phyloP scores from a whole-genome alignment of 2,113 vertebrate genomes.

The Odontophorus gujanensis region DNA sequence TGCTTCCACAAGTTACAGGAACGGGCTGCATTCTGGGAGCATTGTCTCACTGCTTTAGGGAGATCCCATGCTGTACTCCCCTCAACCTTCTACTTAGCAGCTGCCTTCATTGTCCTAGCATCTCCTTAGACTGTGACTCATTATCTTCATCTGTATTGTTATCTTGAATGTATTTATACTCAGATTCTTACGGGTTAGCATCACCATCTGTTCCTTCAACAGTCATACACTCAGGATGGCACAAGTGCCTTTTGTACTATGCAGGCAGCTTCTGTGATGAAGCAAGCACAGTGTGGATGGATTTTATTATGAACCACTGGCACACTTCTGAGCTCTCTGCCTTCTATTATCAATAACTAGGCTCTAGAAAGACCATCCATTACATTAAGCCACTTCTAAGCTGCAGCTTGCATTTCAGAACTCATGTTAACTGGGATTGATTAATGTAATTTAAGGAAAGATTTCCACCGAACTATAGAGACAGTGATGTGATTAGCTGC shows the following conservation, averaged over 20 bases:
- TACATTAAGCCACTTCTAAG: slow-evolving; percentile 65
- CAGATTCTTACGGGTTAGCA: slow-evolving; percentile 25
- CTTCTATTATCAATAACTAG: slow-evolving; percentile 45
- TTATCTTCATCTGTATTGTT: slow-evolving; percentile 60
- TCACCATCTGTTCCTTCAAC: slow-evolving; percentile 59
- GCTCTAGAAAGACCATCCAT: slow-evolving; percentile 53
- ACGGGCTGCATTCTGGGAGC: neutral
- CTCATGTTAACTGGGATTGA: slow-evolving; percentile 53
- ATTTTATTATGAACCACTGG: slow-evolving; percentile 56
- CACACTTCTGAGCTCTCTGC: slow-evolving; percentile 23
- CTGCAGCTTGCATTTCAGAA: slow-evolving; percentile 50
- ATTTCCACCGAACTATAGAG: slow-evolving; percentile 42
- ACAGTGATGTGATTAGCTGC: neutral
- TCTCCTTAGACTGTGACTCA: slow-evolving; percentile 47
- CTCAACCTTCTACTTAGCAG: neutral
- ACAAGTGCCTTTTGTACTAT: slow-evolving; percentile 1
- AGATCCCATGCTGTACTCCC: neutral
- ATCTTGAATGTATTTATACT: slow-evolving; percentile 48
- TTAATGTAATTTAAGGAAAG: slow-evolving; percentile 47
- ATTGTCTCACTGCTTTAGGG: neutral
- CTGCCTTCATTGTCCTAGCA: neutral
- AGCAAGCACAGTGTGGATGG: neutral
- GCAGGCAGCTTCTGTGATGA: slow-evolving; percentile 49
- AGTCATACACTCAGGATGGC: slow-evolving; percentile 2
- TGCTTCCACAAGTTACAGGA: neutral